These are phyloP conservation scores for Scaptomyza reducta DNA, from an alignment of 2,888 invertebrate genomes.

Conservation along the genomic window DNA sequence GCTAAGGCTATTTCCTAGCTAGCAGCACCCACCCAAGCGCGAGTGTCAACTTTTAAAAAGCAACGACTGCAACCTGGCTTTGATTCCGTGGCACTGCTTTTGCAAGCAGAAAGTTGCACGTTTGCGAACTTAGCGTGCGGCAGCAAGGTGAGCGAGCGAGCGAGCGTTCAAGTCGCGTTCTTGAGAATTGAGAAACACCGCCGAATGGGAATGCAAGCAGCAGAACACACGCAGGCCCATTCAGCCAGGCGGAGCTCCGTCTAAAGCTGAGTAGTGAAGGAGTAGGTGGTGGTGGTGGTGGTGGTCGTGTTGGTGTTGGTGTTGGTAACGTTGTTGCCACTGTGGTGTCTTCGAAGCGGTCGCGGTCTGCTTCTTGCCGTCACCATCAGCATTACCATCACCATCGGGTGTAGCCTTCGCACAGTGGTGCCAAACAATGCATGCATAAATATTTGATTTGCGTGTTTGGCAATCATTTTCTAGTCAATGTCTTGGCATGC, in stretches of 20 bases:
- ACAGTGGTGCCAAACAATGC: slow-evolving; percentile 76
- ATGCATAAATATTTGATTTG: slow-evolving; percentile 79
- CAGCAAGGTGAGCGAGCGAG: slow-evolving; percentile 39
- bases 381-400: slow-evolving; percentile 17
- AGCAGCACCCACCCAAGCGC: slow-evolving; percentile 66
- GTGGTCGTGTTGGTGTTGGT: slow-evolving; percentile 4
- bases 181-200: slow-evolving; percentile 72
- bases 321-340: slow-evolving; percentile 18
- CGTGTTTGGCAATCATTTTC: slow-evolving; percentile 83
- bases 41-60: slow-evolving; percentile 64
- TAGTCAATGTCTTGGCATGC: slow-evolving; percentile 82
- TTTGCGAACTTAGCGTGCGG: slow-evolving; percentile 48
- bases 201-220: slow-evolving; percentile 68
- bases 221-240: slow-evolving; percentile 77
- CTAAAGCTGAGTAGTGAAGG: background rate
- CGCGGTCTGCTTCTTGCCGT: slow-evolving; percentile 74
- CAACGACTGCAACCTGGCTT: slow-evolving; percentile 33
- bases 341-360: slow-evolving; percentile 72
- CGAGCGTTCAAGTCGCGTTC: slow-evolving; percentile 59
- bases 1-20: slow-evolving; percentile 41
- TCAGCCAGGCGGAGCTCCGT: slow-evolving; percentile 56
- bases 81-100: slow-evolving; percentile 25
- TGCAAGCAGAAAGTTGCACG: slow-evolving; percentile 26
- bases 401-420: slow-evolving; percentile 52
- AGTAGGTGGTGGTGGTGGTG: background rate